Evolutionary conservation across 2,797 vertebrate genomes (phyloP).

Genomic region (Enteromius anoplus): DNA sequence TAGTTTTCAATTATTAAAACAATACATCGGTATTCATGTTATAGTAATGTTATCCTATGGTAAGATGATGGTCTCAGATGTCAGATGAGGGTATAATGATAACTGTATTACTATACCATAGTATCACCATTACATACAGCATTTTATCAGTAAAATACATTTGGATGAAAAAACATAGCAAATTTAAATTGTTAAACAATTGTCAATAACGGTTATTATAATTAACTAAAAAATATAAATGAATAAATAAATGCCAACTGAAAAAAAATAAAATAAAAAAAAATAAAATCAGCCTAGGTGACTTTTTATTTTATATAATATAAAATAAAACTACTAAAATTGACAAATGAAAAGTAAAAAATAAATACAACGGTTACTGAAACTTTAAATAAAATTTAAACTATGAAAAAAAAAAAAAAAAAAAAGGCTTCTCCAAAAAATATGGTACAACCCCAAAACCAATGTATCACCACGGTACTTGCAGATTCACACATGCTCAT

Average conservation of each 20-base stretch:
- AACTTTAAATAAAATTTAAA: not conserved
- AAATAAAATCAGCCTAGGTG: no score
- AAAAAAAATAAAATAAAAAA: no score
- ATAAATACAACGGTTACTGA: not conserved
- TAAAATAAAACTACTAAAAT: not conserved
- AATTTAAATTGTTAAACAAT: not conserved
- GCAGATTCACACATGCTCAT: not conserved
- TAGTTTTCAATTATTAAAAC: not conserved
- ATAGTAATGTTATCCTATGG: not conserved
- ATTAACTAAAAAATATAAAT: not conserved
- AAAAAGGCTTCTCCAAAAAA: no score
- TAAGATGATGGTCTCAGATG: not conserved
- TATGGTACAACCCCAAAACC: not conserved
- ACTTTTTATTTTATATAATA: not conserved
- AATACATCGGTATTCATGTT: not conserved
- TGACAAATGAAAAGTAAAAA: not conserved
- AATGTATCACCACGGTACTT: not conserved
- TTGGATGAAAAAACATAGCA: no score
- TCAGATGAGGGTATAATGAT: not conserved
- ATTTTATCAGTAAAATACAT: no score
- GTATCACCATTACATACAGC: not conserved
- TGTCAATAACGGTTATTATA: not conserved
- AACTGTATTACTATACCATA: not conserved
- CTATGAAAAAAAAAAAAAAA: no score
- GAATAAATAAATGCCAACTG: not conserved